Base-by-base conservation (phyloP, 2,113 vertebrate species). In the Lepisosteus oculatus region DNA sequence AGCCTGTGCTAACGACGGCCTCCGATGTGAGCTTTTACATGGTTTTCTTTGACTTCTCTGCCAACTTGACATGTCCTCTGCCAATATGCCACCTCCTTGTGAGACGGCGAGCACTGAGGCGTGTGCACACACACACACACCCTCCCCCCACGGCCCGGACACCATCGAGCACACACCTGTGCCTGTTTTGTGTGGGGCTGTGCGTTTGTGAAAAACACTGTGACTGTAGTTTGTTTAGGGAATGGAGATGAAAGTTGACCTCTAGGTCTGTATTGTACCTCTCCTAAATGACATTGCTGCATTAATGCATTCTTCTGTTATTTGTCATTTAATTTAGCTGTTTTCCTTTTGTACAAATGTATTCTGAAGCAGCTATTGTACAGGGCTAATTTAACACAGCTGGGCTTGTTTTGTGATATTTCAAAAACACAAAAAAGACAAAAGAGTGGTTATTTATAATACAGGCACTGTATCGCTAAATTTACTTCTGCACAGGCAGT, bases 171-270 rank as follows among this genome's bases (percentile, higher is more conserved):
- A 89, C 85, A 87, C 88, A 89, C 83, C 87, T 88, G 88, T 68
- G 61, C 75, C 76, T n/a, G 68, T 70, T 63, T 61, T 63, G 78
- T 81, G 71, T 88, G 85, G 76, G 70, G 78, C 85, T 87, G 85
- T 51, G 77, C 72, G 55, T 61, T 61, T 70, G 13, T 71, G 56
- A 63, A 76, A 80, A 78, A 77, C 75, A 75, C 78, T 78, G 83
- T 80, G 74, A 76, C 66, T 73, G 69, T 43, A 77, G 86, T 87
- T 91, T 91, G 89, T 91, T 90, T 89, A 82, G 85, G 76, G 87
- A 89, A 89, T 83, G 79, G 81, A 80, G 41, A 61, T 81, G 83
- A 85, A 85, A 80, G 83, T 78, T 82, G 82, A 88, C 84, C 86
- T 77, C 55, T 72, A 83, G 81, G 79, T 86, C 82, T 69, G 77